A percentile compares a stretch with the other conserved stretches of the same genome.
These are phyloP conservation scores for Gobio occitaniae DNA, from an alignment of 2,797 vertebrate genomes.

Conservation along the genomic window DNA sequence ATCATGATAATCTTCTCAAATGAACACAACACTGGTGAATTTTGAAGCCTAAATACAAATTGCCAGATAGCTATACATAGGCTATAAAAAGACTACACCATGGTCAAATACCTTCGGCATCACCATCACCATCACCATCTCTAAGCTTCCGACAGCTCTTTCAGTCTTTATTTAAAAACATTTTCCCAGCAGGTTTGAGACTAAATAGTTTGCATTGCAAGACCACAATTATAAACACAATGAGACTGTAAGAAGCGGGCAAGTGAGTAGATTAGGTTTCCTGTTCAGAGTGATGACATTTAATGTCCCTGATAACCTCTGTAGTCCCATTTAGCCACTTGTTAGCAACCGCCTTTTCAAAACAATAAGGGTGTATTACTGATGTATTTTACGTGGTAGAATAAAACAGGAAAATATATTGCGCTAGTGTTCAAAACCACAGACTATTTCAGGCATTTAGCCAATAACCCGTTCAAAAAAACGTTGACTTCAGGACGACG, in stretches of 20 bases:
- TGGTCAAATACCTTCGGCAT: background rate
- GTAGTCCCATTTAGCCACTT: background rate
- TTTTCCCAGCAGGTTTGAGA: background rate
- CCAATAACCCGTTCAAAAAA: background rate
- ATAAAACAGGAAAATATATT: background rate
- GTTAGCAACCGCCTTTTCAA: background rate
- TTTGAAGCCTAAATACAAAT: background rate
- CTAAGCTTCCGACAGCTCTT: background rate
- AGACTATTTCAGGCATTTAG: background rate
- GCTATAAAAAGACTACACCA: background rate
- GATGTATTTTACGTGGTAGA: background rate
- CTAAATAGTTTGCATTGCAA: too few species aligned
- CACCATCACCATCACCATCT: background rate
- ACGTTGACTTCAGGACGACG: background rate
- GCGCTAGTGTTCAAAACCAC: background rate
- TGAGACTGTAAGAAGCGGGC: background rate
- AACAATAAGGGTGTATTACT: background rate
- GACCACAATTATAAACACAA: background rate
- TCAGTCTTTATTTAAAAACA: background rate
- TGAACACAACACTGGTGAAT: background rate
- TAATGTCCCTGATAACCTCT: background rate
- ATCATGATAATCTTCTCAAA: background rate
- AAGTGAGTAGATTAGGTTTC: background rate
- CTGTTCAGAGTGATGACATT: background rate
- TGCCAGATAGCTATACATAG: background rate